A percentile compares a stretch with the other conserved stretches of the same genome.
These are phyloP conservation scores for Vulpes vulpes DNA, from an alignment of 2,113 vertebrate species.

Conservation along the genomic window DNA sequence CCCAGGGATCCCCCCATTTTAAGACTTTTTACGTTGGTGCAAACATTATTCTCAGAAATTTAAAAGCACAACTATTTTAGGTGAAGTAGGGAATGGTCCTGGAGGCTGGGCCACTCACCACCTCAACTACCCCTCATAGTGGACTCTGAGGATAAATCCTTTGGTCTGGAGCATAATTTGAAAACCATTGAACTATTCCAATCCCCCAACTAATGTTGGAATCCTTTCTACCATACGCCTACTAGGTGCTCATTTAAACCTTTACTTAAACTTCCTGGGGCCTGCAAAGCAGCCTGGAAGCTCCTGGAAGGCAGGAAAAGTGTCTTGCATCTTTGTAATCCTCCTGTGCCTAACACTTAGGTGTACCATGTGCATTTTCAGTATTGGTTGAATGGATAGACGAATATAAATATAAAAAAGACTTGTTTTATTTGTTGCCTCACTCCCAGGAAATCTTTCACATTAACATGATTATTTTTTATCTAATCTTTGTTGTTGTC, in stretches of 20 bases:
- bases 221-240: background rate
- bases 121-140: background rate
- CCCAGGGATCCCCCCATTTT: background rate
- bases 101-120: background rate
- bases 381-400: slow-evolving; percentile 8
- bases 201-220: background rate
- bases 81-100: slow-evolving; percentile 35
- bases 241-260: background rate
- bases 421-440: background rate
- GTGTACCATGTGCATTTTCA: background rate
- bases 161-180: background rate
- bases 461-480: background rate
- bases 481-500: slow-evolving; percentile 56
- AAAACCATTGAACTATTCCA: slow-evolving; percentile 3
- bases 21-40: background rate
- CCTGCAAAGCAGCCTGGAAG: slow-evolving; percentile 21
- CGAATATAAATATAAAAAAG: slow-evolving; percentile 28
- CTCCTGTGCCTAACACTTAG: background rate
- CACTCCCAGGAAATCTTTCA: slow-evolving; percentile 41
- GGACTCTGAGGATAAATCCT: background rate
- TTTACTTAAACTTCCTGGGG: slow-evolving; percentile 49
- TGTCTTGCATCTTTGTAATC: background rate
- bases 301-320: slow-evolving; percentile 47
- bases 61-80: background rate
- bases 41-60: slow-evolving; percentile 51